Evolutionary conservation across 2,888 invertebrate species (phyloP), one percentile per base, ranked within the genome.

Genomic region (Therioaphis trifolii): DNA sequence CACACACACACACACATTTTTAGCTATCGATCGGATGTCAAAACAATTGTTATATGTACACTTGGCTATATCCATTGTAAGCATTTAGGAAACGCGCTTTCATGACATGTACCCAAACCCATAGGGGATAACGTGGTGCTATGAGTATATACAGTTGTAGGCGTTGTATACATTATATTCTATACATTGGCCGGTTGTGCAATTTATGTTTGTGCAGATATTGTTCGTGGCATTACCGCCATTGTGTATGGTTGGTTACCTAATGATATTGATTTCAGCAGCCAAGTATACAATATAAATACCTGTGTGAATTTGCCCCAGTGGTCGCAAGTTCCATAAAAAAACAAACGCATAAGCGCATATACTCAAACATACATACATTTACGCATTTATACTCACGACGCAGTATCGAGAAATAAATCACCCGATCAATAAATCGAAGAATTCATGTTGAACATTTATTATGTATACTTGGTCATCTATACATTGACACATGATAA

Each of bases 41-140:
- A 74, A 35, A 52, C 52, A n/a, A 72, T 21, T 35, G n/a, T 35
- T 18, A 66, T 66, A 66, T 35, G 18, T 9, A 18, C 35, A 29
- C 9, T 18, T 29, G 35, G n/a, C 52, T 9, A 21, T n/a, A 49
- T n/a, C 14, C 15, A 35, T 74, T 21, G 35, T 74, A 55, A 35
- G 21, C 35, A 55, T 55, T 74, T 74, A 35, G 35, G 35, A 74
- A 74, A 74, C 72, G 52, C 29, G 27, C 71, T 49, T 49, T 71
- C 40, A 4, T 29, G n/a, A 21, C 35, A 29, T n/a, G n/a, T n/a
- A n/a, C n/a, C n/a, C n/a, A 14, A 15, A 29, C 35, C 35, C 35
- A 7, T 35, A 35, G 55, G 55, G 74, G 3, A 40, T 40, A 40
- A n/a, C n/a, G n/a, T n/a, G n/a, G n/a, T 43, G 18, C 14, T 52